phyloP scores from a whole-genome alignment of 2,113 vertebrate genomes.

The Callipepla squamata region DNA sequence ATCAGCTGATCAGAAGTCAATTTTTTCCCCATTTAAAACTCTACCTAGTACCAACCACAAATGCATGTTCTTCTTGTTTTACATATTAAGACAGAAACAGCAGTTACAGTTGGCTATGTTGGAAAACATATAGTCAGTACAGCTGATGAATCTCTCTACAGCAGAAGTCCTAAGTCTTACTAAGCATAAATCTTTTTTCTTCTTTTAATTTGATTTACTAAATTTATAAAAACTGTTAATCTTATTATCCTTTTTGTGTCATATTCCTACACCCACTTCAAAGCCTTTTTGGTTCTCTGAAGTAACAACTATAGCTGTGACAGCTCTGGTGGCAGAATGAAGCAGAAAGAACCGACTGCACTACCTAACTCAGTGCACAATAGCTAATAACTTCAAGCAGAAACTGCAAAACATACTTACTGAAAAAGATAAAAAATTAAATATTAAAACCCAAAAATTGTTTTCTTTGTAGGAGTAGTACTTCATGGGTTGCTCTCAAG shows the following conservation, averaged over 20 bases:
- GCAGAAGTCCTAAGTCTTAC: background rate
- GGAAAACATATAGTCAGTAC: background rate
- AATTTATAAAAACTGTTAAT: background rate
- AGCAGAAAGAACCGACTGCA: background rate
- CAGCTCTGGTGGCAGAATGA: background rate
- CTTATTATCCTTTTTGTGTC: background rate
- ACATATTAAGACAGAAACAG: background rate
- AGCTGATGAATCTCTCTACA: background rate
- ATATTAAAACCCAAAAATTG: background rate
- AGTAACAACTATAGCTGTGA: background rate
- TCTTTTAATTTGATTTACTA: background rate
- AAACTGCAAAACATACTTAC: background rate
- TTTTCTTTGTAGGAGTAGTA: background rate
- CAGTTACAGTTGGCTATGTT: background rate
- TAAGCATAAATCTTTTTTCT: background rate
- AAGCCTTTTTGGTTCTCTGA: background rate
- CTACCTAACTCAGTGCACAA: fast-evolving
- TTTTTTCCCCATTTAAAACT: too few relatives aligned
- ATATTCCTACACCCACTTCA: background rate
- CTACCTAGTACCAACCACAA: background rate
- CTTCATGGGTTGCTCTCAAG: background rate
- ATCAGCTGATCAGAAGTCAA: background rate
- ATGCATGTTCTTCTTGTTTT: background rate
- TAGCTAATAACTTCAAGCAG: background rate
- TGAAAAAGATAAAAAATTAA: background rate